Evolutionary conservation across 2,888 invertebrate species (phyloP), one percentile per base, ranked within the genome.

Genomic region (Silvanus unidentatus): DNA sequence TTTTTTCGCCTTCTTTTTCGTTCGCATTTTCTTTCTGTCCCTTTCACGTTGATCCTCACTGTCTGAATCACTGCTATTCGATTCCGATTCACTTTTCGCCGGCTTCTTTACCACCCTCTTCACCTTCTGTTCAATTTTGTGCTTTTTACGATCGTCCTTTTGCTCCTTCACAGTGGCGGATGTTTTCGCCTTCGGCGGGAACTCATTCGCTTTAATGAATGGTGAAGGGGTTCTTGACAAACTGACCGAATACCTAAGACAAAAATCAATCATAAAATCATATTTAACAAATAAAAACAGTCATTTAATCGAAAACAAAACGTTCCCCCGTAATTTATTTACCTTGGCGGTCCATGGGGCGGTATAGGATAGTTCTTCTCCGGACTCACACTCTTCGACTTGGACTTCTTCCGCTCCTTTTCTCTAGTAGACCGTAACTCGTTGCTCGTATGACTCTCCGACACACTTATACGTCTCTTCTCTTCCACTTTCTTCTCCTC

Each of bases 171-270:
- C 50, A 22, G 54, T 44, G 41, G 54, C 53, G 12, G 60, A 48
- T 47, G 43, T 9, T 12, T 32, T 75, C 60, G 58, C 73, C 75
- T 67, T 79, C 71, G 59, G 67, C 11, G 71, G 80, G 39, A 79
- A 76, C 66, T 81, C 81, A 52, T 79, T 76, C 55, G 78, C 79
- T 59, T 85, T 85, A 49, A 88, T 81, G 70, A 90, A 89, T 35
- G 90, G 89, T 11, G 90, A 89, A 10, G 90, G 89, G 1, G 89
- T 90, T 51, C 89, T 79, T n/a, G 90, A 90, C 35, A 88, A 75
- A 62, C 88, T 89, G 66, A 79, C 78, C 14, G 84, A 85, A 66
- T 81, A 85, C 64, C 37, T 37, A n/a, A 22, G 22, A 22, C 4
- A 12, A 32, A 5, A 32, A 32, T 32, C 32, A 12, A 12, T 9